These are phyloP conservation scores for Chironomus tepperi DNA, from an alignment of 1,140 invertebrate genomes.

Conservation along the genomic window DNA sequence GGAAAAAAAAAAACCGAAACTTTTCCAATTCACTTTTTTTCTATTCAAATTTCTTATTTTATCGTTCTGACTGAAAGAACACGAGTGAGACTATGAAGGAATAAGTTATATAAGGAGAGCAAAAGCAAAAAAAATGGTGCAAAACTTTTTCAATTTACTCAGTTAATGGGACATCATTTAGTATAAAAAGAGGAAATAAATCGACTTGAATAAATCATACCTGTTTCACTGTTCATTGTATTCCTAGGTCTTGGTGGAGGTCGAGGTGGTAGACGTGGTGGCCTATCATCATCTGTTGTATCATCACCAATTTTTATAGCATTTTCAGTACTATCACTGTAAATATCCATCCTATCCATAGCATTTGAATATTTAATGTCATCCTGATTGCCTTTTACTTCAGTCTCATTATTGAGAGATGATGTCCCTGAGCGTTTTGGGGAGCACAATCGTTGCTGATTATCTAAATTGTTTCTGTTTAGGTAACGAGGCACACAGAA, in stretches of 20 bases:
- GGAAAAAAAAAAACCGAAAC: background rate
- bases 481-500: background rate
- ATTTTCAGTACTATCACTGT: constrained; percentile 11
- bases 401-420: background rate
- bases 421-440: background rate
- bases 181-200: background rate
- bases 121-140: constrained; percentile 6
- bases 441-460: constrained; percentile 16
- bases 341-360: constrained; percentile 16
- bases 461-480: constrained; percentile 20
- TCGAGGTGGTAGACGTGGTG: background rate
- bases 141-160: constrained; percentile 22
- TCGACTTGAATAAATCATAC: constrained; percentile 23
- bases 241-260: constrained; percentile 15
- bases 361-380: constrained; percentile 22
- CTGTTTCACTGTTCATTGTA: constrained; percentile 15
- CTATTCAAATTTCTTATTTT: background rate
- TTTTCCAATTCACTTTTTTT: constrained; percentile 19
- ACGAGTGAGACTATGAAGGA: background rate
- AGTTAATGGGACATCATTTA: constrained; percentile 24
- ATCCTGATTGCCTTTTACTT: constrained; percentile 4
- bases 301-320: constrained; percentile 16
- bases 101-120: background rate
- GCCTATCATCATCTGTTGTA: background rate
- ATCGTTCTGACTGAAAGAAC: background rate